These are phyloP conservation scores for Gymnorhina tibicen DNA, from an alignment of 2,113 vertebrate species.

Conservation along the genomic window DNA sequence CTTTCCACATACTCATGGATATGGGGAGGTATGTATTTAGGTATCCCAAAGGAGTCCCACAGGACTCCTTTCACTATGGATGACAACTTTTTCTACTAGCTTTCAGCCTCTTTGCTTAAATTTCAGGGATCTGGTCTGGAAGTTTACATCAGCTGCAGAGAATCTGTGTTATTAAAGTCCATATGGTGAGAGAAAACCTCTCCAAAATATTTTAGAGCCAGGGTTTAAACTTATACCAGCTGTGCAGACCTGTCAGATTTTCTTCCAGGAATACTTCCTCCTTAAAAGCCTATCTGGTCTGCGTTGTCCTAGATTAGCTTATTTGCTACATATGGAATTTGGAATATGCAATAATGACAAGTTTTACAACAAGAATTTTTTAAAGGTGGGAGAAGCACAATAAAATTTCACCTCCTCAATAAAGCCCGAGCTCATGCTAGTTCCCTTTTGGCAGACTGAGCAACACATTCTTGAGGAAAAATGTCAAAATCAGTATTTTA, in stretches of 20 bases:
- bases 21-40: neutral
- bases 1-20: neutral
- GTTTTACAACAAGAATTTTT: neutral
- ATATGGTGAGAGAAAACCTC: neutral
- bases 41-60: neutral
- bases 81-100: neutral
- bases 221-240: neutral
- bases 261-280: neutral
- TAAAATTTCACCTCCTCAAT: neutral
- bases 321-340: neutral
- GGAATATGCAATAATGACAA: neutral
- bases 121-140: neutral
- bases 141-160: neutral
- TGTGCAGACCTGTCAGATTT: constrained; percentile 1
- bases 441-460: neutral
- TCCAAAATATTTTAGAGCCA: neutral
- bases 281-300: neutral
- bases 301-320: neutral
- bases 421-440: neutral
- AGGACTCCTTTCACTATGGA: neutral
- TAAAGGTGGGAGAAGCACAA: neutral
- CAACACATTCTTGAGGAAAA: neutral
- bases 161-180: neutral
- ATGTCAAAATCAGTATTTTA: neutral
- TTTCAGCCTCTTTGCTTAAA: neutral